Conservation (phyloP, 2,113 vertebrate genomes). For the Chloroceryle aenea region DNA sequence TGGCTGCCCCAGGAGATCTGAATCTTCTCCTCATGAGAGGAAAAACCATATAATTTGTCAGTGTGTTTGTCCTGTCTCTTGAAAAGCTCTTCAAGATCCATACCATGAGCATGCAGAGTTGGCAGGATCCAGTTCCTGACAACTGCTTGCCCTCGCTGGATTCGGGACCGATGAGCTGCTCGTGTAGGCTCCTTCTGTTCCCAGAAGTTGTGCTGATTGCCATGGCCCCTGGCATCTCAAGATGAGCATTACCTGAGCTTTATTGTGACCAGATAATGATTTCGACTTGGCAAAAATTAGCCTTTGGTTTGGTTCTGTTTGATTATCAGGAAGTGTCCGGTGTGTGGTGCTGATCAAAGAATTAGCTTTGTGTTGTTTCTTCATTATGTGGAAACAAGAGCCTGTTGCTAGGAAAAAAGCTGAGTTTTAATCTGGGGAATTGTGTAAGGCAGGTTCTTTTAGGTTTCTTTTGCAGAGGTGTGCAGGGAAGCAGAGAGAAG, state of each 20-base stretch:
- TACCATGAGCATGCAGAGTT: neutral
- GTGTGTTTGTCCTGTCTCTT: neutral
- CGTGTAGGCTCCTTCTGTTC: neutral
- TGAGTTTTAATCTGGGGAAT: neutral
- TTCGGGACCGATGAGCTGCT: neutral
- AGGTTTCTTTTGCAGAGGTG: neutral
- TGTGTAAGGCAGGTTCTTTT: neutral
- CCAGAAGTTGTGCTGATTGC: neutral
- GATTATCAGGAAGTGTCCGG: neutral
- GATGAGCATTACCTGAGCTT: neutral
- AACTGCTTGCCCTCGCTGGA: neutral
- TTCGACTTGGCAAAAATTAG: neutral
- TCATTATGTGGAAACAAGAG: neutral
- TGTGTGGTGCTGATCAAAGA: neutral
- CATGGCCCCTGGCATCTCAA: neutral
- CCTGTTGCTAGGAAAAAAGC: neutral
- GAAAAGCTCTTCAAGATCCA: neutral
- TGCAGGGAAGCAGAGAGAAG: neutral
- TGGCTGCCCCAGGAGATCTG: neutral
- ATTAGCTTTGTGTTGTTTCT: neutral
- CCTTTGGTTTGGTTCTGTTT: neutral
- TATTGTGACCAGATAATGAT: neutral
- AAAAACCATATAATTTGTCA: neutral
- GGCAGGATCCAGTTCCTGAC: neutral
- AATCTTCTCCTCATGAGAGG: neutral